Base-by-base conservation (phyloP, 2,888 invertebrate genomes). In the Agonopterix arenella region DNA sequence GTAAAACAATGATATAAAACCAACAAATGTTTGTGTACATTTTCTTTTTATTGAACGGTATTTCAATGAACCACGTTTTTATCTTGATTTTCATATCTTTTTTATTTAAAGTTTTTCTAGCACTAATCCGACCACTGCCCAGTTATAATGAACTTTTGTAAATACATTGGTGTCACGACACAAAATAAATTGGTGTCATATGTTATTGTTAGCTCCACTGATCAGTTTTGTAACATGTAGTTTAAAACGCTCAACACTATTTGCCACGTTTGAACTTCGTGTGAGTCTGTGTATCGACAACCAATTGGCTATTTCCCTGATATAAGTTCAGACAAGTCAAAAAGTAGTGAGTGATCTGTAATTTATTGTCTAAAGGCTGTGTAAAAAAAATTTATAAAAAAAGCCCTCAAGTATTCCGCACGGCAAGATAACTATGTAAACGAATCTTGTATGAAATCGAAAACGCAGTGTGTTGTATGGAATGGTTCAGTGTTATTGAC, bases 401-500 rank as follows among this genome's bases (percentile, higher is more conserved):
- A 75, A 78, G 79, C 82, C 85, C 74, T 65, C 65, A 69, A 72
- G 66, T 79, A 76, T 76, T 76, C 78, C 62, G 73, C 76, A 76
- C 70, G 66, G 64, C 76, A 66, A 78, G 76, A 68, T 79, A 76
- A 73, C 70, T 46, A 28, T 77, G 69, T 78, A 78, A 70, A 73
- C 67, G 70, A 69, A 76, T 80, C 81, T 83, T 84, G 83, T 83
- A 76, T 72, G 60, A 83, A 84, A 84, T 81, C 78, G 71, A 79
- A 28, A 70, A 82, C 80, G 77, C 79, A 63, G 67, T 74, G 76
- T 80, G 77, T 82, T 84, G 81, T 82, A 84, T 85, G 85, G 76
- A 88, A 83, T 80, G 75, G 80, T 84, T 85, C 86, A 88, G 86
- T 86, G 84, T 82, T 88, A 82, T 85, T 84, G 76, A 88, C 88